A percentile compares a stretch with the other conserved stretches of the same genome.
Conservation (phyloP, 2,113 vertebrate genomes). For the Carlito syrichta region DNA sequence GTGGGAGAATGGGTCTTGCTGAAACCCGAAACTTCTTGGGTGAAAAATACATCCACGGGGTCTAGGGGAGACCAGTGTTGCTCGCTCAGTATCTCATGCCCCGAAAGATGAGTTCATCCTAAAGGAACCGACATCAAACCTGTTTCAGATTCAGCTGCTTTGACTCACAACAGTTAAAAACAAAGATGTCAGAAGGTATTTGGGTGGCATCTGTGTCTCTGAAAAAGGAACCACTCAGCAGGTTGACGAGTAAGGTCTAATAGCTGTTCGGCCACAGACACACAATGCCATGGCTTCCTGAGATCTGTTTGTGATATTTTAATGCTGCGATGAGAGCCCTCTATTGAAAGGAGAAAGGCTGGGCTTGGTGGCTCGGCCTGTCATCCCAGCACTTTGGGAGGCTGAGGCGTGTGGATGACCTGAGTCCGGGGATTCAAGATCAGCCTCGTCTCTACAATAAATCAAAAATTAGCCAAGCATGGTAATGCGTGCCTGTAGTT, state of each 20-base stretch:
- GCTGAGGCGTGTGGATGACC: no score
- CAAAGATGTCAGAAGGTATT: not conserved
- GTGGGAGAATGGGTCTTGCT: not conserved
- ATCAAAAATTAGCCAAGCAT: no score
- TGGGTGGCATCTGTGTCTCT: not conserved
- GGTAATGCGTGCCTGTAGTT: no score
- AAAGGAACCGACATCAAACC: not conserved
- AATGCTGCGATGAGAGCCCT: not conserved
- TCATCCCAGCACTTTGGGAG: no score
- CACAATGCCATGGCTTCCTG: not conserved
- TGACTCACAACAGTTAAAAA: not conserved
- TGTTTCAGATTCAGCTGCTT: not conserved
- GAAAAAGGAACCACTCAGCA: not conserved
- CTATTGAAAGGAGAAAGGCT: no score
- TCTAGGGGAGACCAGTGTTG: not conserved
- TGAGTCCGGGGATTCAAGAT: no score
- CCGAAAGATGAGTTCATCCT: not conserved
- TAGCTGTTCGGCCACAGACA: not conserved
- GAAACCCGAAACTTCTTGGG: not conserved
- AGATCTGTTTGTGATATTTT: not conserved
- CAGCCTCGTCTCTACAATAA: no score
- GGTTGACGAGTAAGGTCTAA: not conserved
- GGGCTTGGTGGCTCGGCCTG: no score
- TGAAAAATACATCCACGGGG: not conserved
- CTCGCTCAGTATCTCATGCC: not conserved